Percentiles rank a stretch among this genome's conserved stretches.
phyloP scores from a whole-genome alignment of 2,888 invertebrate genomes.

The Tetropium fuscum region DNA sequence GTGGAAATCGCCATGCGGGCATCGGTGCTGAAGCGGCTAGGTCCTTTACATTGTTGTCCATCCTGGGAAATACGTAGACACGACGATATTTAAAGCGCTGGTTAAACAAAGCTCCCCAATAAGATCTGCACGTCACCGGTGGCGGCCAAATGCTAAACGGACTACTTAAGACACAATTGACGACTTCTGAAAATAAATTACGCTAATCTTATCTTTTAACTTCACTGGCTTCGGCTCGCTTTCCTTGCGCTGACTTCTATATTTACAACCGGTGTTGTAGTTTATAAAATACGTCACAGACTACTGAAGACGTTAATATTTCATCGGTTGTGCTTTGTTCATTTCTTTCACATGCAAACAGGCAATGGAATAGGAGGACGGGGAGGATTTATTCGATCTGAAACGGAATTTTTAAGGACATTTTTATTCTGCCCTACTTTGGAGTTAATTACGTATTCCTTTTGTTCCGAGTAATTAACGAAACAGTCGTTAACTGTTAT shows the following conservation, averaged over 20 bases:
- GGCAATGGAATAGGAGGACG: constrained; percentile 32
- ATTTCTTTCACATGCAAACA: constrained; percentile 30
- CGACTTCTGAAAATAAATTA: constrained; percentile 51
- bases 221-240: constrained; percentile 43
- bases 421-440: background rate
- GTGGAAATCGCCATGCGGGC: constrained; percentile 18
- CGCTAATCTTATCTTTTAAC: constrained; percentile 53
- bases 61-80: constrained; percentile 43
- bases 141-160: constrained; percentile 43
- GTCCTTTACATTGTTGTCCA: constrained; percentile 41
- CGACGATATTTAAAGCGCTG: constrained; percentile 43
- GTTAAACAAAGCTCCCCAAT: constrained; percentile 48
- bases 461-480: background rate
- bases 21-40: constrained; percentile 18
- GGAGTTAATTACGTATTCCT: constrained; percentile 10
- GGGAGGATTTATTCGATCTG: constrained; percentile 34
- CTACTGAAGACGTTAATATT: constrained; percentile 45
- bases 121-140: constrained; percentile 44
- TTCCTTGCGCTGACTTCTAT: constrained; percentile 19
- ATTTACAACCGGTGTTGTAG: constrained; percentile 32
- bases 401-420: constrained; percentile 6
- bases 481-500: background rate
- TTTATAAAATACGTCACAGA: constrained; percentile 42
- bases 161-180: constrained; percentile 56
- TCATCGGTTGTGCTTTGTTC: constrained; percentile 41